phyloP scores from a whole-genome alignment of 2,888 invertebrate genomes.

The Pardosa pseudoannulata region DNA sequence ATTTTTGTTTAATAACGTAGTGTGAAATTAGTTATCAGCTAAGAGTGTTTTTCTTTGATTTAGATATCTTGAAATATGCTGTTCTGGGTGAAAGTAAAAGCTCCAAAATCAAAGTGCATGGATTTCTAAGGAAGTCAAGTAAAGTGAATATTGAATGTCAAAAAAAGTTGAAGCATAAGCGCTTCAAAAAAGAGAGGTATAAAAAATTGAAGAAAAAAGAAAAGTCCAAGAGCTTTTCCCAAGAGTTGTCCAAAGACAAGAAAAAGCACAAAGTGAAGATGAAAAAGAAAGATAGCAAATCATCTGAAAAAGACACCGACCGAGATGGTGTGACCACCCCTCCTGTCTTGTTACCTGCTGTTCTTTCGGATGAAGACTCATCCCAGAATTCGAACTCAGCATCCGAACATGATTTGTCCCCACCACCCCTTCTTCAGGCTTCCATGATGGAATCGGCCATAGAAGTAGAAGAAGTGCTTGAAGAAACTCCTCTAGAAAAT shows the following conservation, averaged over 20 bases:
- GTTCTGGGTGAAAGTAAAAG: slow-evolving; percentile 59
- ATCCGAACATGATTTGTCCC: slow-evolving; percentile 57
- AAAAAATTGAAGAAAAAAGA: slow-evolving; percentile 64
- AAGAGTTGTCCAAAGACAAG: slow-evolving; percentile 52
- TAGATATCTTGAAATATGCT: slow-evolving; percentile 59
- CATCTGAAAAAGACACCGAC: slow-evolving; percentile 46
- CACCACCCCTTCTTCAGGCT: slow-evolving; percentile 63
- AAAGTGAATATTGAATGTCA: slow-evolving; percentile 57
- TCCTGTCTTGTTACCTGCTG: slow-evolving; percentile 62
- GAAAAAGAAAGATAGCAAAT: slow-evolving; percentile 56
- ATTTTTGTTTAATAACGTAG: too few species aligned
- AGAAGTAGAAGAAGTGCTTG: background rate
- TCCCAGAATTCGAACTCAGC: slow-evolving; percentile 36
- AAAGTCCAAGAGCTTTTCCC: slow-evolving; percentile 32
- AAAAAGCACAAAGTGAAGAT: slow-evolving; percentile 60
- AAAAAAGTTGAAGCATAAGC: slow-evolving; percentile 62
- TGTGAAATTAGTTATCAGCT: too few species aligned
- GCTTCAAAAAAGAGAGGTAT: slow-evolving; percentile 52
- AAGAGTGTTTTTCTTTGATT: background rate
- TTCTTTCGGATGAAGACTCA: slow-evolving; percentile 49
- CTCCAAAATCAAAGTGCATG: slow-evolving; percentile 58
- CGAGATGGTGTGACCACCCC: slow-evolving; percentile 53
- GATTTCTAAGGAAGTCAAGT: slow-evolving; percentile 58
- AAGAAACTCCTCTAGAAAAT: background rate
- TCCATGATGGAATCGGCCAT: background rate